A percentile compares a stretch with the other conserved stretches of the same genome.
Evolutionary conservation across 2,797 vertebrate genomes (phyloP).

Genomic region (Malurus leucopterus): DNA sequence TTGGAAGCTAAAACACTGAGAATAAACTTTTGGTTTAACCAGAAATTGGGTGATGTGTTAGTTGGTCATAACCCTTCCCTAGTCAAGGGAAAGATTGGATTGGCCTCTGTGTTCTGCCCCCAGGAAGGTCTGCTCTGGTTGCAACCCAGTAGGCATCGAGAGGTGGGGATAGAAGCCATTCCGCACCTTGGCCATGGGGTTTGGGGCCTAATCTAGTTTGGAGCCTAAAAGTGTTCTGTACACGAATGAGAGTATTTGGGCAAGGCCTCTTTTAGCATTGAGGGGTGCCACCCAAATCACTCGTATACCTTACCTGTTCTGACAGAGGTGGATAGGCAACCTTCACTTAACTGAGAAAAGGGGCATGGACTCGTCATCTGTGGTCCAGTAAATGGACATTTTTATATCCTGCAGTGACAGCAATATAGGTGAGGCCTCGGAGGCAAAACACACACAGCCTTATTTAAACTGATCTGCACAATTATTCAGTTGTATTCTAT

Average conservation of each 20-base stretch:
- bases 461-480: background rate
- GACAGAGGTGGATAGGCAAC: background rate
- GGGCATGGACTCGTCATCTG: accelerated
- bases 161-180: background rate
- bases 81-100: background rate
- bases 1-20: background rate
- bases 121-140: background rate
- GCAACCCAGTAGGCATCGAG: accelerated
- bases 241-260: too few relatives aligned
- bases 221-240: too few relatives aligned
- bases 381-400: background rate
- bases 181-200: background rate
- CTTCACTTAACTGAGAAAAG: background rate
- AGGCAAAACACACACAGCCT: background rate
- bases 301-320: accelerated
- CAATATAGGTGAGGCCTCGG: background rate
- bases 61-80: background rate
- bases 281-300: background rate
- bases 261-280: background rate
- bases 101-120: background rate
- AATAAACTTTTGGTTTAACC: background rate
- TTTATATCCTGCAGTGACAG: background rate
- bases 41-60: background rate
- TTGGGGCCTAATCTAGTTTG: background rate
- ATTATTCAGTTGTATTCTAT: background rate